Conservation (phyloP, 1,140 invertebrate species). For the Meloidogyne floridensis region DNA sequence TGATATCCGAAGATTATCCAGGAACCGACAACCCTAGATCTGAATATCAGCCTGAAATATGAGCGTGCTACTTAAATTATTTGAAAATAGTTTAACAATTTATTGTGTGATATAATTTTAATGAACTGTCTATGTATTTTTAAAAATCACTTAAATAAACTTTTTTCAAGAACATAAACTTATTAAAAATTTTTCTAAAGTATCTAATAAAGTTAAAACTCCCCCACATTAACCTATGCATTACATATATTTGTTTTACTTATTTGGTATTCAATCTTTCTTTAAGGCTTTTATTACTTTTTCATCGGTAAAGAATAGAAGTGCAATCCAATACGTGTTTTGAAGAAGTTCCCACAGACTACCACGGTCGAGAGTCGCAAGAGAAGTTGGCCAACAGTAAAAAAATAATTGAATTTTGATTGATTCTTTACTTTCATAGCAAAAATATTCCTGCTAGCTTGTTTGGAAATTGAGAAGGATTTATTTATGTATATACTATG, state of each 20-base stretch:
- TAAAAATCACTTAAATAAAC: no score
- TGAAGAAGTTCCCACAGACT: not conserved
- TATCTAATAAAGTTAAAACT: no score
- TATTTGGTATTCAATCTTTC: not conserved
- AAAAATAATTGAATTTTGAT: conserved; percentile 31
- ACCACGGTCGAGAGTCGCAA: not conserved
- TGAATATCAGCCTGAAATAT: no score
- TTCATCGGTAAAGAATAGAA: not conserved
- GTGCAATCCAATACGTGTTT: not conserved
- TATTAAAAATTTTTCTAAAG: no score
- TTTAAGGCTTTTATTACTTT: not conserved
- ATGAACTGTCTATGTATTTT: no score
- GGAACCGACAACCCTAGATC: no score
- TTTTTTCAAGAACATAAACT: no score
- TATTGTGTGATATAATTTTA: no score
- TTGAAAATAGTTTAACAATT: no score
- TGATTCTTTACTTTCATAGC: conserved; percentile 15
- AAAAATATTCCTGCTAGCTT: not conserved
- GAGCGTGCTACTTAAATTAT: no score
- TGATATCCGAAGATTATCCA: no score
- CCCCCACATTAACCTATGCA: no score
- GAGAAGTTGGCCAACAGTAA: not conserved
- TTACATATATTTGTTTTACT: not conserved
- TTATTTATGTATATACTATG: not conserved
- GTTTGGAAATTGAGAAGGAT: not conserved